phyloP scores from a whole-genome alignment of 2,888 invertebrate species.

The Criorhina ranunculi region DNA sequence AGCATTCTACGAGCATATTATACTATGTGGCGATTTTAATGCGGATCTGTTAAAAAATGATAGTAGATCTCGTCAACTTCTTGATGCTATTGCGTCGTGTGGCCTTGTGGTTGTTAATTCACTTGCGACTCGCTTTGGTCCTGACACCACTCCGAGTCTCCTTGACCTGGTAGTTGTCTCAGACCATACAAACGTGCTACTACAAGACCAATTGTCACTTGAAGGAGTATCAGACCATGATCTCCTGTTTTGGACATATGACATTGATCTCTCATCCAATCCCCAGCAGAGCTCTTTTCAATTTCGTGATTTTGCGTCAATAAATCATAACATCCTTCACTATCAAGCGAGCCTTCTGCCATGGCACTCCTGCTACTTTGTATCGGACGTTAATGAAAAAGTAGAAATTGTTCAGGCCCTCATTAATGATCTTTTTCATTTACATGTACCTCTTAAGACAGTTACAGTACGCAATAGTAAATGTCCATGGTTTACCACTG shows the following conservation, averaged over 20 bases:
- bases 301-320: not conserved
- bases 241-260: not conserved
- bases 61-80: too few species aligned
- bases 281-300: not conserved
- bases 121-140: too few species aligned
- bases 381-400: constrained; percentile 13
- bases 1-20: too few species aligned
- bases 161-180: too few species aligned
- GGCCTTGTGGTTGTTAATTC: too few species aligned
- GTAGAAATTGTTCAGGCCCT: not conserved
- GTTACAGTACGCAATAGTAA: constrained; percentile 10
- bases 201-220: not conserved
- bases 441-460: not conserved
- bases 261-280: not conserved
- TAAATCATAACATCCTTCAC: not conserved
- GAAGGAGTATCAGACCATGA: constrained; percentile 6
- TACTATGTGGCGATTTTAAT: too few species aligned
- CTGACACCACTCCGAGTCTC: too few species aligned
- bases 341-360: not conserved
- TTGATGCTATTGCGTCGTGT: too few species aligned
- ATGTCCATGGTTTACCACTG: constrained; percentile 7
- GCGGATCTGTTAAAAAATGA: too few species aligned
- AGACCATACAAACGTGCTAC: too few species aligned
- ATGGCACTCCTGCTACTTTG: not conserved
- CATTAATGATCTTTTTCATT: not conserved